Conservation (phyloP, 2,888 invertebrate species). For the Gisinianus flammeolus region DNA sequence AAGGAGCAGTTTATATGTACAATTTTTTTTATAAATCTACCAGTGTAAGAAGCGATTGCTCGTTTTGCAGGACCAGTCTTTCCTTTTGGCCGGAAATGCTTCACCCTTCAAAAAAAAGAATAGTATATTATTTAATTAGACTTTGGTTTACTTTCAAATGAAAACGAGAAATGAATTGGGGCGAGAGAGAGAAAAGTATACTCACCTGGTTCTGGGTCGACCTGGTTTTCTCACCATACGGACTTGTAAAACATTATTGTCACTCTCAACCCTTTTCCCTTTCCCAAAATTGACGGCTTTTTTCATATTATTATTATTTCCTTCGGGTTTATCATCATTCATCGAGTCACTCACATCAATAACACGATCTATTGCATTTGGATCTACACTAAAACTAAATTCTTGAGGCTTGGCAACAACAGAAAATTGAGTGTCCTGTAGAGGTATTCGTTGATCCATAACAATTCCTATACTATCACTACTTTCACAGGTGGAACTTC, state of each 20-base stretch:
- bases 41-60: slow-evolving; percentile 57
- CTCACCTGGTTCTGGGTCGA: slow-evolving; percentile 39
- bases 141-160: no score
- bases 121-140: no score
- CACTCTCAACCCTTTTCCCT: slow-evolving; percentile 18
- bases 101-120: no score
- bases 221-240: slow-evolving; percentile 30
- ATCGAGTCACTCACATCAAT: not conserved
- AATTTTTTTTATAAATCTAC: slow-evolving; percentile 25
- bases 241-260: slow-evolving; percentile 40
- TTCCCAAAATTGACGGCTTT: slow-evolving; percentile 18
- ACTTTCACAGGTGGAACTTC: slow-evolving; percentile 35
- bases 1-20: not conserved
- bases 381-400: slow-evolving; percentile 29
- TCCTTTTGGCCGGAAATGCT: slow-evolving; percentile 45
- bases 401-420: slow-evolving; percentile 12
- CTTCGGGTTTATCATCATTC: slow-evolving; percentile 4
- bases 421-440: slow-evolving; percentile 8
- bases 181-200: no score
- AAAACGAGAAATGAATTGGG: no score
- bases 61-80: slow-evolving; percentile 50
- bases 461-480: slow-evolving; percentile 33
- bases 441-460: not conserved
- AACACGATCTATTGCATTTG: slow-evolving; percentile 26
- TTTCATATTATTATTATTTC: slow-evolving; percentile 21